Evolutionary conservation across 2,888 invertebrate species (phyloP).

Genomic region (Lysandra bellargus): DNA sequence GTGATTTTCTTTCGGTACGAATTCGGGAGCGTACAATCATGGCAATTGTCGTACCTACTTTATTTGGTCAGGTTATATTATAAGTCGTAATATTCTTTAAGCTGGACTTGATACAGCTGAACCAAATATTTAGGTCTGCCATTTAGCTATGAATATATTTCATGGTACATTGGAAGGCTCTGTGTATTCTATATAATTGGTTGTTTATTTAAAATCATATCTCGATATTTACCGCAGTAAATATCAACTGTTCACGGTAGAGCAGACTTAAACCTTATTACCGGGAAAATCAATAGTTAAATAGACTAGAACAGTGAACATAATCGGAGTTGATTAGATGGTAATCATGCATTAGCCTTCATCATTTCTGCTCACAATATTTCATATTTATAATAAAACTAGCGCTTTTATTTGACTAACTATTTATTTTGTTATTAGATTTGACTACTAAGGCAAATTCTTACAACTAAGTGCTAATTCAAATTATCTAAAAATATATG

Average conservation of each 20-base stretch:
- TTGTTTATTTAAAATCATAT: not conserved
- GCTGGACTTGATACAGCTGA: no score
- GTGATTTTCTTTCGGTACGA: not conserved
- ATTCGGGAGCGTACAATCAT: not conserved
- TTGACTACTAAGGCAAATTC: no score
- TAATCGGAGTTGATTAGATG: conserved; percentile 3
- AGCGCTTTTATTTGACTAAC: no score
- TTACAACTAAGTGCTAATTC: no score
- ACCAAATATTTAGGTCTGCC: no score
- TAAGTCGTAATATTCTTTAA: no score
- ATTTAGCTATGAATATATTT: no score
- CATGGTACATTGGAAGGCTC: no score
- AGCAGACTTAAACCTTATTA: not conserved
- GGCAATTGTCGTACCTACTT: no score
- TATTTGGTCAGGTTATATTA: no score
- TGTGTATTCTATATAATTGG: not conserved
- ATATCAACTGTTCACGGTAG: conserved; percentile 4
- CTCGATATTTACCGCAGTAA: not conserved
- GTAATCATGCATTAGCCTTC: not conserved
- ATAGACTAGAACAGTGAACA: conserved; percentile 5
- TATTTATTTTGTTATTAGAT: no score
- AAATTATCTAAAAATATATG: no score
- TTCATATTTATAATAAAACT: not conserved
- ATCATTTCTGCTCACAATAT: not conserved
- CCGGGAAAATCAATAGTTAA: conserved; percentile 10